phyloP scores from a whole-genome alignment of 1,140 invertebrate species.

The Trissolcus basalis region DNA sequence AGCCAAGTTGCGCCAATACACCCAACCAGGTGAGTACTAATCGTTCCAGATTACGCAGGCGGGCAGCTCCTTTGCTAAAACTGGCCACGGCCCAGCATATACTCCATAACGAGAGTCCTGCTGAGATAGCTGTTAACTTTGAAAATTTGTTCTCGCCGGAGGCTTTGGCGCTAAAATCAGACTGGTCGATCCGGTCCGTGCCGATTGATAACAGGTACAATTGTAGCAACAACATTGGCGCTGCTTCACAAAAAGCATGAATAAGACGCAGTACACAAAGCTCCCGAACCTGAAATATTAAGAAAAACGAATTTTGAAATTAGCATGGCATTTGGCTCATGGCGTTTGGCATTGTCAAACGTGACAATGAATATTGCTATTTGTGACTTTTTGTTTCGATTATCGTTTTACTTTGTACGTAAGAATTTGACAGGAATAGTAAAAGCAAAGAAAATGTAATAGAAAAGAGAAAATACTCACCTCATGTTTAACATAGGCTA shows the following conservation, averaged over 20 bases:
- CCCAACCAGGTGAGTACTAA: slow-evolving; percentile 92
- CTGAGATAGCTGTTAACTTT: slow-evolving; percentile 88
- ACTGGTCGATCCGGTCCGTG: slow-evolving; percentile 44
- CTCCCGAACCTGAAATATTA: slow-evolving; percentile 76
- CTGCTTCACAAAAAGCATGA: slow-evolving; percentile 91
- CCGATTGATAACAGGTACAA: slow-evolving; percentile 84
- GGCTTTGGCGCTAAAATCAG: slow-evolving; percentile 45
- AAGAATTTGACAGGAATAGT: too few species aligned
- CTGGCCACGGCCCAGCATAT: slow-evolving; percentile 94
- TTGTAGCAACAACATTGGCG: slow-evolving; percentile 90
- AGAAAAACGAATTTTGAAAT: neutral
- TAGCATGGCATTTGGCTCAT: too few species aligned
- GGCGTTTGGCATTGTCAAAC: too few species aligned
- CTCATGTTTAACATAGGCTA: slow-evolving; percentile 88
- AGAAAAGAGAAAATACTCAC: slow-evolving; percentile 79
- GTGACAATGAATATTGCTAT: too few species aligned
- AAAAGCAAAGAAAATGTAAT: too few species aligned
- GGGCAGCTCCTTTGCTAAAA: slow-evolving; percentile 89
- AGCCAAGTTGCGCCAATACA: slow-evolving; percentile 85
- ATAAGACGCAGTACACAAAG: slow-evolving; percentile 87
- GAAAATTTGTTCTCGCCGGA: slow-evolving; percentile 77
- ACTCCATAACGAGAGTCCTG: slow-evolving; percentile 87
- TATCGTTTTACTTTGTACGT: too few species aligned
- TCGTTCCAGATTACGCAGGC: slow-evolving; percentile 86
- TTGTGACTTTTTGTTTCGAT: too few species aligned